Conservation (phyloP, 2,888 invertebrate species). For the Alloplasta piceator region DNA sequence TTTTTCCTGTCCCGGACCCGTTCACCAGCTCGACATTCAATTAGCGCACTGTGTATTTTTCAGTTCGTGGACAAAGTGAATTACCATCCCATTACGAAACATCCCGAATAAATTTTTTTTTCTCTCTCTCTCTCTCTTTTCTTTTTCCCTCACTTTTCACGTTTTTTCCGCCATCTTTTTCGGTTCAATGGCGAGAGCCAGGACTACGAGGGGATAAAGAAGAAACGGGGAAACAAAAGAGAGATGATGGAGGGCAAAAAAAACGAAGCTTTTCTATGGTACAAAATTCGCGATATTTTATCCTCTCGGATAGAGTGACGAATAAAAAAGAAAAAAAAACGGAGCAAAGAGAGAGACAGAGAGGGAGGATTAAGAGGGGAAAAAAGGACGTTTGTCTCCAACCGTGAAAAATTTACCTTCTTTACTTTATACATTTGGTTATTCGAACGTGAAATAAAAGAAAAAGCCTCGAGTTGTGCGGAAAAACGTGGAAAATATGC, state of each 20-base stretch:
- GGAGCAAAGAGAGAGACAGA: slow-evolving; percentile 3
- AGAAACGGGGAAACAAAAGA: slow-evolving; percentile 19
- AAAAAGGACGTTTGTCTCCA: slow-evolving; percentile 15
- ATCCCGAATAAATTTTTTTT: slow-evolving; percentile 27
- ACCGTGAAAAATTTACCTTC: slow-evolving; percentile 18
- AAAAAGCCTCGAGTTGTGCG: not conserved
- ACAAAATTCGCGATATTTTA: slow-evolving; percentile 44
- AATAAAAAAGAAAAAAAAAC: slow-evolving; percentile 2
- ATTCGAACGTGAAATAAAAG: slow-evolving; percentile 11
- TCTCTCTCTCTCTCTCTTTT: not conserved
- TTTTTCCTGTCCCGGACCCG: slow-evolving; percentile 15
- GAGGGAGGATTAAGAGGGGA: not conserved
- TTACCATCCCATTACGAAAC: slow-evolving; percentile 62
- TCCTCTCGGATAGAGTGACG: not conserved
- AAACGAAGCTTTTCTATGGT: slow-evolving; percentile 7
- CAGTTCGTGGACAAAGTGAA: slow-evolving; percentile 54
- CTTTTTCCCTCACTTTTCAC: not conserved
- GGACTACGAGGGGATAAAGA: slow-evolving; percentile 19
- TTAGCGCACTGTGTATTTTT: slow-evolving; percentile 57
- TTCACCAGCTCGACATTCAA: slow-evolving; percentile 56
- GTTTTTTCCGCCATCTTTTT: slow-evolving; percentile 5
- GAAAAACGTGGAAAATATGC: not conserved
- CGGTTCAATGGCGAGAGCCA: not conserved
- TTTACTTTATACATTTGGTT: slow-evolving; percentile 9
- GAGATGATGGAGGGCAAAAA: not conserved